A percentile compares a stretch with the other conserved stretches of the same genome.
phyloP scores from a whole-genome alignment of 2,888 invertebrate genomes.

The Altica lythri region DNA sequence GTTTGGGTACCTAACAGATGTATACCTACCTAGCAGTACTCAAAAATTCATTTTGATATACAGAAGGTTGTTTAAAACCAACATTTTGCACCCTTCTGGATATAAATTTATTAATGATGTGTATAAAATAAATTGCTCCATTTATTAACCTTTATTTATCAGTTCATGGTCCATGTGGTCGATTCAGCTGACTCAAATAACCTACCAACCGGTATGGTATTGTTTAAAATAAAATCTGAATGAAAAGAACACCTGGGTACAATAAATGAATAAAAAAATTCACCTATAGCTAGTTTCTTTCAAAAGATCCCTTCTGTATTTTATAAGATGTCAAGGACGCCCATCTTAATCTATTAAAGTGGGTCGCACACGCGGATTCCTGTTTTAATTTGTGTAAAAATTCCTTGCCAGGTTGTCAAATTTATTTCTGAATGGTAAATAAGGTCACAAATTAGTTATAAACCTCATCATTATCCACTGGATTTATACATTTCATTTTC shows the following conservation, averaged over 20 bases:
- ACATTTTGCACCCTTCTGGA: too few species aligned
- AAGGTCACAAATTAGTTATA: too few species aligned
- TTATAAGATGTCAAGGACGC: conserved; percentile 40
- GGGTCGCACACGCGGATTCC: conserved; percentile 32
- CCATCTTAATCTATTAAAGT: conserved; percentile 39
- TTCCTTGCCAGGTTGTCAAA: conserved; percentile 5
- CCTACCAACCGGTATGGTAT: conserved; percentile 20
- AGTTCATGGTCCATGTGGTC: conserved; percentile 14
- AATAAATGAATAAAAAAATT: conserved; percentile 22
- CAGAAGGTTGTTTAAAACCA: too few species aligned
- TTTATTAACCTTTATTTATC: conserved; percentile 6
- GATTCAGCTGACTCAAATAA: conserved; percentile 19
- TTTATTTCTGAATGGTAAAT: too few species aligned
- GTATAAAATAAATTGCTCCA: too few species aligned
- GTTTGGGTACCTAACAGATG: too few species aligned
- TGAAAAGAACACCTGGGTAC: conserved; percentile 26
- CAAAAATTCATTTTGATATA: too few species aligned
- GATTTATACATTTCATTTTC: too few species aligned
- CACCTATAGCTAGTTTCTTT: conserved; percentile 9
- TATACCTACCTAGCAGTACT: too few species aligned
- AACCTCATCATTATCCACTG: too few species aligned
- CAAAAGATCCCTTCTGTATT: conserved; percentile 27
- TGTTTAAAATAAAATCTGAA: conserved; percentile 13
- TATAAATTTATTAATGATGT: too few species aligned
- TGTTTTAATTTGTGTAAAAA: neutral